Conservation (phyloP, 2,113 vertebrate genomes). For the Bos javanicus region DNA sequence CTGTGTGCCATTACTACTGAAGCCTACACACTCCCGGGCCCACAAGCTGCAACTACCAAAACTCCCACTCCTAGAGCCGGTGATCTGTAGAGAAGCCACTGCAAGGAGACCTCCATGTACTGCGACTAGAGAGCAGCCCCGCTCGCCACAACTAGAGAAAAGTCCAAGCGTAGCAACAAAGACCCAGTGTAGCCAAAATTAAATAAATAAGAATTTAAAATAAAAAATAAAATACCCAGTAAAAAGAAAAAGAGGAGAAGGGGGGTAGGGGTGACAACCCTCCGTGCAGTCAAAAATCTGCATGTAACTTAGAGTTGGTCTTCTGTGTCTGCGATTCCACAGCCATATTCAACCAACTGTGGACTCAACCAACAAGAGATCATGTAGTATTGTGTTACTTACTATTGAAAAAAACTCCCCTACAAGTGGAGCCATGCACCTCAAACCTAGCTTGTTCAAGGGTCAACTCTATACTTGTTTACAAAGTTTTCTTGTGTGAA, state of each 20-base stretch:
- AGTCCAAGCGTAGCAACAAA: neutral
- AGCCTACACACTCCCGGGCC: neutral
- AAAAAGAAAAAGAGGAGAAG: neutral
- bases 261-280: neutral
- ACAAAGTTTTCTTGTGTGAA: neutral
- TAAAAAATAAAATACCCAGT: neutral
- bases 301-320: neutral
- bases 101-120: neutral
- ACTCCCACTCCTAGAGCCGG: neutral
- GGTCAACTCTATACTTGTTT: neutral
- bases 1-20: neutral
- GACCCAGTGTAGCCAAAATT: neutral
- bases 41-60: neutral
- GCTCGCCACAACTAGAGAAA: neutral
- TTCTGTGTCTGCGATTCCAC: neutral
- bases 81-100: neutral
- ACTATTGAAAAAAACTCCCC: neutral
- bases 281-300: neutral
- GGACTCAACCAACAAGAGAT: neutral
- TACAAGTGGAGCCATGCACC: neutral
- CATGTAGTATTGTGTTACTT: neutral
- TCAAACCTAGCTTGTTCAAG: neutral
- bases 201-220: neutral
- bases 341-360: neutral
- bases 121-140: accelerated